phyloP scores from a whole-genome alignment of 2,113 vertebrate genomes.

The Ascaphus truei region DNA sequence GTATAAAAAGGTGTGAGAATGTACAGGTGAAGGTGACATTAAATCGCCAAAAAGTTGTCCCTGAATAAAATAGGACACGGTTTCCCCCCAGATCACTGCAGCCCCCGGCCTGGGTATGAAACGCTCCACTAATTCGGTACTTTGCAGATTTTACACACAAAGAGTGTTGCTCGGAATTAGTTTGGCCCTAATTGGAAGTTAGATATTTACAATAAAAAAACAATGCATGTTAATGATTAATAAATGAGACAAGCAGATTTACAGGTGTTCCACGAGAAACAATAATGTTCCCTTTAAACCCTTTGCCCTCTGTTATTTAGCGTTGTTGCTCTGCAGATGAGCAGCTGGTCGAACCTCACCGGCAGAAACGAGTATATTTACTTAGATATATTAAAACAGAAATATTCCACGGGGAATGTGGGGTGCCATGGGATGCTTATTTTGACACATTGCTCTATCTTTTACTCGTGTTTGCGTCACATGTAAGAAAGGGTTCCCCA shows the following conservation, averaged over 20 bases:
- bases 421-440: too few species aligned
- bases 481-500: too few species aligned
- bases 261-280: not conserved
- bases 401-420: too few species aligned
- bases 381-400: too few species aligned
- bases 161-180: conserved; percentile 58
- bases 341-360: too few species aligned
- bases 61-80: too few species aligned
- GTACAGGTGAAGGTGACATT: too few species aligned
- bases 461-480: too few species aligned
- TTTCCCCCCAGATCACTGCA: conserved; percentile 56
- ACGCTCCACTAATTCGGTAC: conserved; percentile 53
- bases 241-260: conserved; percentile 38
- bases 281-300: not conserved
- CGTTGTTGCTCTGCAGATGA: not conserved
- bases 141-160: conserved; percentile 62
- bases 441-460: too few species aligned
- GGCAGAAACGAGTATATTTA: too few species aligned
- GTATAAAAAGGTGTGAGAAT: too few species aligned
- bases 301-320: not conserved
- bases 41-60: too few species aligned
- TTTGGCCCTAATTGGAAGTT: conserved; percentile 55
- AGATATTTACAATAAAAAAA: conserved; percentile 57
- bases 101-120: conserved; percentile 48
- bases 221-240: conserved; percentile 60